phyloP scores from a whole-genome alignment of 2,888 invertebrate genomes.

The Adineta ricciae region DNA sequence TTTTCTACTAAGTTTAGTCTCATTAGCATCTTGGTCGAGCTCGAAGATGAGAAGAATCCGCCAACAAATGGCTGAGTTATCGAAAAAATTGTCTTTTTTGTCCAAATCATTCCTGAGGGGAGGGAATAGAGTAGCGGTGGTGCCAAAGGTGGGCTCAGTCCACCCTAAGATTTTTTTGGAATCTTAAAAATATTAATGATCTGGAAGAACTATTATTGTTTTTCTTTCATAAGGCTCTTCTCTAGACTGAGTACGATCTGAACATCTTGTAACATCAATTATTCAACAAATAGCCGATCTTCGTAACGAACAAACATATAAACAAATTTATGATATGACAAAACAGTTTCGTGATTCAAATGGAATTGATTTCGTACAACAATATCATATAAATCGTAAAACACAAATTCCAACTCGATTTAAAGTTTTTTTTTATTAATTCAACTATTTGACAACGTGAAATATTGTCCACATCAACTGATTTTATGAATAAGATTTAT shows the following conservation, averaged over 20 bases:
- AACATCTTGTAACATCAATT: constrained; percentile 7
- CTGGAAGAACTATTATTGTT: not conserved
- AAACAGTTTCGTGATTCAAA: not conserved
- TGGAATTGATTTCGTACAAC: not conserved
- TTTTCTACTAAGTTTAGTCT: too few species aligned
- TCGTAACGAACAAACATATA: not conserved
- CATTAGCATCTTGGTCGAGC: too few species aligned
- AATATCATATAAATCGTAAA: not conserved
- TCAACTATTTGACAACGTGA: not conserved
- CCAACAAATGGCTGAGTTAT: too few species aligned
- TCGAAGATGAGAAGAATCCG: too few species aligned
- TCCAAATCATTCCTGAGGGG: too few species aligned
- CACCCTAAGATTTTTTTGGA: too few species aligned
- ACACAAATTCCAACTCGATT: not conserved
- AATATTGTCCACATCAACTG: not conserved
- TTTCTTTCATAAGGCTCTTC: not conserved
- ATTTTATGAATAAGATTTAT: constrained; percentile 1
- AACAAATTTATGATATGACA: not conserved
- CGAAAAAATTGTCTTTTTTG: too few species aligned
- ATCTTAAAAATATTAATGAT: not conserved
- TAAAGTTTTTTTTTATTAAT: not conserved
- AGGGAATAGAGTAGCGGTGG: too few species aligned
- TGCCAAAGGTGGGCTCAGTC: too few species aligned
- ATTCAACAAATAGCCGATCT: not conserved
- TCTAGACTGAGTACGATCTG: not conserved